phyloP scores from a whole-genome alignment of 2,797 vertebrate species.

The Sebastes wilsoni region DNA sequence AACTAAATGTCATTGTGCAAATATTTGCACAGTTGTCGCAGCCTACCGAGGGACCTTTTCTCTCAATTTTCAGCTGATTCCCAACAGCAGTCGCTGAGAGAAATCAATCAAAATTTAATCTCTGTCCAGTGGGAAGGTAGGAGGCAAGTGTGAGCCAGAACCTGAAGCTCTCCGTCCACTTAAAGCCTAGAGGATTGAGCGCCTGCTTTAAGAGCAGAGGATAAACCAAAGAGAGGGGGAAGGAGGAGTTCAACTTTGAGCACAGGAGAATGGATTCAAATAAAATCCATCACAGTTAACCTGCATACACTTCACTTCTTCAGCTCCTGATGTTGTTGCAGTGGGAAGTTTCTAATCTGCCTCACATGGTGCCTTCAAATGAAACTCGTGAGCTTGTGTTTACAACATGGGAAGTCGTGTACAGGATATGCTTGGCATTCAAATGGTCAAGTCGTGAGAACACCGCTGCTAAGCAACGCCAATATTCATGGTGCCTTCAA shows the following conservation, averaged over 20 bases:
- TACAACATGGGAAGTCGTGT: too few species aligned
- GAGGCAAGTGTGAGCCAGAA: slow-evolving; percentile 24
- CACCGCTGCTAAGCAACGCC: rapidly evolving
- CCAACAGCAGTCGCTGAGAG: slow-evolving; percentile 10
- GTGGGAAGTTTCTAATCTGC: background rate
- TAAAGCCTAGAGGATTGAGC: slow-evolving; percentile 14
- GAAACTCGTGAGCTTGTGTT: too few species aligned
- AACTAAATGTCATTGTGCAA: background rate
- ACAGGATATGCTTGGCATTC: too few species aligned
- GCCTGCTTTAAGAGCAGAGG: background rate
- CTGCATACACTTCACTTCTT: background rate
- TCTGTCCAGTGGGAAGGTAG: slow-evolving; percentile 27
- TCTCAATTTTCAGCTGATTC: slow-evolving; percentile 40
- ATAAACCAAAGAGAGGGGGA: background rate
- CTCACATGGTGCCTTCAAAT: too few species aligned
- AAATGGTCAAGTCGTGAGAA: too few species aligned
- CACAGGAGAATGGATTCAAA: background rate
- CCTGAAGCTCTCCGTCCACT: slow-evolving; percentile 46
- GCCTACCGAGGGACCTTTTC: slow-evolving; percentile 27
- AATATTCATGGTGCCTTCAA: too few species aligned
- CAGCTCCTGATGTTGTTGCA: background rate
- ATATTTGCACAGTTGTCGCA: background rate
- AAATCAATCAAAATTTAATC: slow-evolving; percentile 64
- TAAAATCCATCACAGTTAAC: background rate
- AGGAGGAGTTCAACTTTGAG: background rate